These are phyloP conservation scores for Zosterops pallidus DNA, from an alignment of 2,113 vertebrate species.

Conservation along the genomic window DNA sequence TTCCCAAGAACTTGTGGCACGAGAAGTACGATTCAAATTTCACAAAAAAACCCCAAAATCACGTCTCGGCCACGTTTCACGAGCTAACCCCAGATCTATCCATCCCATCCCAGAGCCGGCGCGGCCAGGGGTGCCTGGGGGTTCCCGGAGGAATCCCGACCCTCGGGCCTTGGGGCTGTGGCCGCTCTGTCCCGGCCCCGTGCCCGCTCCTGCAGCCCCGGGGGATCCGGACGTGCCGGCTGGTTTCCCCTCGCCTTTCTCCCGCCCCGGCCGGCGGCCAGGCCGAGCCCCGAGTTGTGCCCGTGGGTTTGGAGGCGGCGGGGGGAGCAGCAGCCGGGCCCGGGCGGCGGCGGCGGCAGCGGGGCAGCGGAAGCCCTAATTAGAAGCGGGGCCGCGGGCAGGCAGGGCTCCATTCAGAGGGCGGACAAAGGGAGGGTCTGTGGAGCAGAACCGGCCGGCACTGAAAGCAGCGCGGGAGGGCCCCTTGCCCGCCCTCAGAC, in stretches of 20 bases:
- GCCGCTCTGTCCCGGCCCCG: accelerated
- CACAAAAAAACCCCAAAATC: not conserved
- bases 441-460: constrained; percentile 80
- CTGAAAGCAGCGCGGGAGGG: constrained; percentile 69
- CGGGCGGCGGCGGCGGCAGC: constrained; percentile 38
- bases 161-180: not conserved
- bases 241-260: not conserved
- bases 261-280: not conserved
- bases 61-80: accelerated
- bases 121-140: not conserved
- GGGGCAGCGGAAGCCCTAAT: constrained; percentile 81
- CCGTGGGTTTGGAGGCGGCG: constrained; percentile 69
- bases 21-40: not conserved
- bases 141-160: not conserved
- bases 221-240: not conserved
- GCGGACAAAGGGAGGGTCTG: constrained; percentile 77
- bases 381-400: constrained; percentile 78
- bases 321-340: constrained; percentile 44
- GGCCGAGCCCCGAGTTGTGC: constrained; percentile 59
- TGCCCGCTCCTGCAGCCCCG: not conserved
- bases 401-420: constrained; percentile 81
- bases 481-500: constrained; percentile 46
- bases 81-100: not conserved
- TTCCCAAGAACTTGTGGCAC: not conserved
- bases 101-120: accelerated